Conservation (phyloP, 2,113 vertebrate species). For the Hyaena hyaena region DNA sequence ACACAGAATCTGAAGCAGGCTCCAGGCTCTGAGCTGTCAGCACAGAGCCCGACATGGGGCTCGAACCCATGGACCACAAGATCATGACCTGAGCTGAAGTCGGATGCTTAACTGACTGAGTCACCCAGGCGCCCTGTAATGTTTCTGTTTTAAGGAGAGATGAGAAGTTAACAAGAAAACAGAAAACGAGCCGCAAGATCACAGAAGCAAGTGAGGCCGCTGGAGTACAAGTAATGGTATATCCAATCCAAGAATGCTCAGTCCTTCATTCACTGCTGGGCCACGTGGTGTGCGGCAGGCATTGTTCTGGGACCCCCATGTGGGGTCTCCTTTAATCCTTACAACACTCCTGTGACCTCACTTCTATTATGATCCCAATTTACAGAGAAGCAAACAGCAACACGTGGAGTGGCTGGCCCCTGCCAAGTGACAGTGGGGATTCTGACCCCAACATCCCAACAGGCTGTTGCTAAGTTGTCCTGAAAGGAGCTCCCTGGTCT, state of each 20-base stretch:
- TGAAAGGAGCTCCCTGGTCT: background rate
- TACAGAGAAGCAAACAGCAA: background rate
- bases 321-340: too few species aligned
- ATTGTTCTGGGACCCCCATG: too few species aligned
- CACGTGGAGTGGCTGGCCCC: background rate
- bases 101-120: too few species aligned
- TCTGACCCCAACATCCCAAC: background rate
- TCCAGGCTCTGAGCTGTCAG: too few species aligned
- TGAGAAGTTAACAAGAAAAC: background rate
- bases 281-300: rapidly evolving
- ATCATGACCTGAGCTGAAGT: too few species aligned
- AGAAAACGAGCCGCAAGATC: background rate
- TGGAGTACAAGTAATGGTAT: rapidly evolving
- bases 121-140: background rate
- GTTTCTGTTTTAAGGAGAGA: background rate
- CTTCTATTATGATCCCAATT: too few species aligned
- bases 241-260: background rate
- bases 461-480: rapidly evolving
- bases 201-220: background rate
- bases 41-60: too few species aligned
- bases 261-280: too few species aligned
- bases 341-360: rapidly evolving
- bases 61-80: too few species aligned
- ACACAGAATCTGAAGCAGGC: too few species aligned
- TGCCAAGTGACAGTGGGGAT: too few species aligned